Base-by-base conservation (phyloP, 2,113 vertebrate genomes). In the Amazona guildingii region DNA sequence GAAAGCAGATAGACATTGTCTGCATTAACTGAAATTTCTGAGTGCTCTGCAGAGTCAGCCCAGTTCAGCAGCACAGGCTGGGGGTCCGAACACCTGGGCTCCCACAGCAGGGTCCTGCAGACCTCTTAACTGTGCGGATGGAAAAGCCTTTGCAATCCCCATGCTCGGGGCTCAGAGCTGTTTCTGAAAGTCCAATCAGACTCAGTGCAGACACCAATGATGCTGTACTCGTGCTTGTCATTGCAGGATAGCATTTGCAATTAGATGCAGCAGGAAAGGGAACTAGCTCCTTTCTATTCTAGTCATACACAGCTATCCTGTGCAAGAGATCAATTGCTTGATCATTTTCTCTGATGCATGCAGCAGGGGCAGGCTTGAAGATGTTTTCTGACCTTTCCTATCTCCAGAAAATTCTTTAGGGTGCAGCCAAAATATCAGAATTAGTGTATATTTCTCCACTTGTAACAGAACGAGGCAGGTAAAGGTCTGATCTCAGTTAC, bases 401-500 rank as follows among this genome's bases (percentile, higher is more conserved):
- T 59, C 69, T 63, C 55, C 39, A 43, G 33, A 73, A 94, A 95
- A 83, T 73, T 61, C 31, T 85, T 95, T 2, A 84, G 13, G 21
- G 80, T 75, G 75, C 63, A 94, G 72, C 31, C 68, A 44, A 39
- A 88, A 72, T 31, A 95, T 37, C 87, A 91, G 78, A 97, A 95
- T 94, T 95, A 73, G 64, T 62, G 57, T 48, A 31, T 90, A 70
- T 73, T 88, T 79, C 86, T 93, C 59, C 67, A 67, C 33, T 66
- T 75, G 92, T 86, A 95, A 67, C 68, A 88, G 91, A 92, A 82
- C 18, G 63, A 97, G 82, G 77, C 85, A 95, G 97, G 94, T 93
- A 80, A 75, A 69, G 64, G 88, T 92, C 91, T 86, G 80, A 91
- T 96, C 66, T 90, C 77, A 17, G 98, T 98, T 98, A 86, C 97